Evolutionary conservation across 2,113 vertebrate species (phyloP).

Genomic region (Coregonus clupeaformis): DNA sequence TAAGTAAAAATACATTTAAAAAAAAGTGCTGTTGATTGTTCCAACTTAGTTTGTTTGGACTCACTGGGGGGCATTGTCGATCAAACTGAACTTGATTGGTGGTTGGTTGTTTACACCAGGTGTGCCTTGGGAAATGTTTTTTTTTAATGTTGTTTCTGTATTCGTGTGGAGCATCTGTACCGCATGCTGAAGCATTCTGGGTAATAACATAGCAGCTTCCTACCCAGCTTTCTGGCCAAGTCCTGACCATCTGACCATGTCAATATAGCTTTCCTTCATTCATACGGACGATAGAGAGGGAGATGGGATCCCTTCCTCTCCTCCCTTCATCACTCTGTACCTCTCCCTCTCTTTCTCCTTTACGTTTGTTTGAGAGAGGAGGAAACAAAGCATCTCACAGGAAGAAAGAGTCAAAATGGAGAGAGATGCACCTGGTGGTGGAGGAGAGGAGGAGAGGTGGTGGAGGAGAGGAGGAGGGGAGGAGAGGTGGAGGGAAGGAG

Average conservation of each 20-base stretch:
- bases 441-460: too few relatives aligned
- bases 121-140: background rate
- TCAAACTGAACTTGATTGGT: too few relatives aligned
- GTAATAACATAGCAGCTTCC: constrained; percentile 62
- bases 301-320: background rate
- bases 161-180: too few relatives aligned
- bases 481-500: too few relatives aligned
- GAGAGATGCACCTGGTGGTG: too few relatives aligned
- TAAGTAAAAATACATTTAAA: background rate
- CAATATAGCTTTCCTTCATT: too few relatives aligned
- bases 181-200: constrained; percentile 38
- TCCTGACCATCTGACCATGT: too few relatives aligned
- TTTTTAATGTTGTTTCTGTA: background rate
- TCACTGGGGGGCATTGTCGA: too few relatives aligned
- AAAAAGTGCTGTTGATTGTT: constrained; percentile 11
- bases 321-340: constrained; percentile 29
- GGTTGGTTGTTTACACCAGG: background rate
- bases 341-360: constrained; percentile 8
- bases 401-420: background rate
- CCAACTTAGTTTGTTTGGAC: constrained; percentile 5
- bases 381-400: background rate
- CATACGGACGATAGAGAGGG: too few relatives aligned
- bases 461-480: too few relatives aligned
- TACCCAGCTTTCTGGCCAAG: too few relatives aligned
- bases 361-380: background rate